Evolutionary conservation across 2,888 invertebrate species (phyloP).

Genomic region (Hirtodrosophila confusa): DNA sequence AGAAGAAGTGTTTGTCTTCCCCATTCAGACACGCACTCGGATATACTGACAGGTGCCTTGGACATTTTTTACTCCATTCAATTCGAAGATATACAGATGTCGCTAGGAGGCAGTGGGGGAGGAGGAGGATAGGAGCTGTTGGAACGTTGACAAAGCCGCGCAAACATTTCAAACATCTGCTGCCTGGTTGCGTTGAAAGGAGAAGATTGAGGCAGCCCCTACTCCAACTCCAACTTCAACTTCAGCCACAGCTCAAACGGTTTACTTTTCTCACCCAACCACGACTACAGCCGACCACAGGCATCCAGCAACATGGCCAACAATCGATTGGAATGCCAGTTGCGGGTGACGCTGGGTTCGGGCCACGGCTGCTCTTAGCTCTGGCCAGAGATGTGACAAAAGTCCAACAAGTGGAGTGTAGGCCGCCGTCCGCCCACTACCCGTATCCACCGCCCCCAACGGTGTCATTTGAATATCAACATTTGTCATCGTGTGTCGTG

Average conservation of each 20-base stretch:
- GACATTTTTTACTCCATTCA: slow-evolving; percentile 66
- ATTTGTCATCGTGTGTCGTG: slow-evolving; percentile 80
- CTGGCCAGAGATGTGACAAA: slow-evolving; percentile 54
- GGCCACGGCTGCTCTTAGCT: slow-evolving; percentile 9
- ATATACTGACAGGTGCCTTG: slow-evolving; percentile 64
- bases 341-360: slow-evolving; percentile 62
- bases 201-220: slow-evolving; percentile 34
- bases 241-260: slow-evolving; percentile 42
- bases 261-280: slow-evolving; percentile 70
- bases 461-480: slow-evolving; percentile 79
- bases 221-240: slow-evolving; percentile 6
- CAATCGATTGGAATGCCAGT: slow-evolving; percentile 72
- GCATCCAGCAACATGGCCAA: slow-evolving; percentile 63
- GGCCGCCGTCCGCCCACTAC: slow-evolving; percentile 26
- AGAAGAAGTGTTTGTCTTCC: slow-evolving; percentile 40
- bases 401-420: slow-evolving; percentile 43
- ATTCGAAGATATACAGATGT: slow-evolving; percentile 35
- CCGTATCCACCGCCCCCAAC: slow-evolving; percentile 55
- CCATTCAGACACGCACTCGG: slow-evolving; percentile 34
- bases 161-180: slow-evolving; percentile 73
- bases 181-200: slow-evolving; percentile 52
- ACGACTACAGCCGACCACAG: slow-evolving; percentile 37
- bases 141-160: slow-evolving; percentile 61
- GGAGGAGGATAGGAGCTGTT: slow-evolving; percentile 6
- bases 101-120: slow-evolving; percentile 3